Evolutionary conservation across 2,113 vertebrate species (phyloP).

Genomic region (Carlito syrichta): DNA sequence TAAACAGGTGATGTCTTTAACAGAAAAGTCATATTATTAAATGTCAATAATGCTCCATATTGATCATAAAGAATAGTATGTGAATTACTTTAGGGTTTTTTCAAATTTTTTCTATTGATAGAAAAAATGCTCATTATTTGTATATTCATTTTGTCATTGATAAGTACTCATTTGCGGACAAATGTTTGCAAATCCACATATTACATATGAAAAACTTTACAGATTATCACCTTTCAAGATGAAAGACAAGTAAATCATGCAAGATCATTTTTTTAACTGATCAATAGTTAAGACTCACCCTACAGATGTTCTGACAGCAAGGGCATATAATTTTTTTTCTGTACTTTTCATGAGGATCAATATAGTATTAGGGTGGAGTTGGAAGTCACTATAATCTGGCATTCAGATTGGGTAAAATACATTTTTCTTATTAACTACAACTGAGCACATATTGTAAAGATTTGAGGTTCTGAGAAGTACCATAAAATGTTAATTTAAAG

Average conservation of each 20-base stretch:
- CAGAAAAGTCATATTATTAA: background rate
- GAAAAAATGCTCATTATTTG: background rate
- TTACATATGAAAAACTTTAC: too few relatives aligned
- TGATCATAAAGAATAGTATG: background rate
- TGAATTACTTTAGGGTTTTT: background rate
- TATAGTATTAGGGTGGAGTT: background rate
- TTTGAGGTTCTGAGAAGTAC: conserved; percentile 55
- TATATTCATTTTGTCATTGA: background rate
- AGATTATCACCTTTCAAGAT: background rate
- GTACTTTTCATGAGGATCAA: background rate
- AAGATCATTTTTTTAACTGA: background rate
- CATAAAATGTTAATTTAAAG: conserved; percentile 53
- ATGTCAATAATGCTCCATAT: background rate
- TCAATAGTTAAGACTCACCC: background rate
- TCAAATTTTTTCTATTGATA: background rate
- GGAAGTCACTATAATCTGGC: background rate
- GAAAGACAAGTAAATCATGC: background rate
- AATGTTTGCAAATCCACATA: background rate
- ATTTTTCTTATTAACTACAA: background rate
- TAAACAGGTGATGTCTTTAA: background rate
- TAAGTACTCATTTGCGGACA: background rate
- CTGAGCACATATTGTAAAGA: background rate
- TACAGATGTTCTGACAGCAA: background rate
- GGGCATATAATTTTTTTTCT: conserved; percentile 4
- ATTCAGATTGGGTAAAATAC: background rate